Evolutionary conservation across 2,797 vertebrate genomes (phyloP), one percentile per base, ranked within the genome.

Genomic region (Microctenopoma steveboyesi): DNA sequence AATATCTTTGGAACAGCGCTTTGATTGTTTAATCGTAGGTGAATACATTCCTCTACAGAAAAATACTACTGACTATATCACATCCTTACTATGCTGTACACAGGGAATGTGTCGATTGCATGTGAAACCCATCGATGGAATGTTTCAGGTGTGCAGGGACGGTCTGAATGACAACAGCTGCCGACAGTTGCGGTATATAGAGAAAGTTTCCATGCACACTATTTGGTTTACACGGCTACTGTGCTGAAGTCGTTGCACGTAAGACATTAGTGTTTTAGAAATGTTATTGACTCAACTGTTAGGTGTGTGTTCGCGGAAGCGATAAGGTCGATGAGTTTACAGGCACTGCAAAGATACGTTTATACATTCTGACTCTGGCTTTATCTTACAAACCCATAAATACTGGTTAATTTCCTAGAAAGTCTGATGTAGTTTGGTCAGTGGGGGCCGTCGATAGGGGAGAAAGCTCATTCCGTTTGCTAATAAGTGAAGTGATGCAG

Each of bases 301-400:
- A 15, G 74, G 58, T 83, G 76, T 82, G 45, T 13, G 77, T 55
- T 77, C 43, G 55, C 69, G 43, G 75, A 84, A 79, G 83, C 85
- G 76, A 82, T 74, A 60, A 53, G 71, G 82, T 86, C 18, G 14
- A 76, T 84, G 30, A 33, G 72, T 85, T 81, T 72, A 88, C 86
- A 92, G 89, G 90, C 89, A 92, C 87, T 81, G 82, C 67, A 83
- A 58, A 80, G 68, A 84, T 33, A 49, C 78, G 61, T 66, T 69
- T 58, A 74, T 84, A 87, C 80, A 85, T 85, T 84, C 61, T 10
- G 30, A 64, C 61, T 42, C 14, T 58, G 37, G 35, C 25, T 72
- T 59, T 16, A 45, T 61, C 69, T 64, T 42, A 73, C 7, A n/a
- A 7, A 43, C 42, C 30, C 54, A 22, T 18, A 1, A 45, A 33